Percentiles rank a stretch among this genome's conserved stretches.
phyloP scores from a whole-genome alignment of 2,113 vertebrate genomes.

The Cyanoramphus novaezelandiae region DNA sequence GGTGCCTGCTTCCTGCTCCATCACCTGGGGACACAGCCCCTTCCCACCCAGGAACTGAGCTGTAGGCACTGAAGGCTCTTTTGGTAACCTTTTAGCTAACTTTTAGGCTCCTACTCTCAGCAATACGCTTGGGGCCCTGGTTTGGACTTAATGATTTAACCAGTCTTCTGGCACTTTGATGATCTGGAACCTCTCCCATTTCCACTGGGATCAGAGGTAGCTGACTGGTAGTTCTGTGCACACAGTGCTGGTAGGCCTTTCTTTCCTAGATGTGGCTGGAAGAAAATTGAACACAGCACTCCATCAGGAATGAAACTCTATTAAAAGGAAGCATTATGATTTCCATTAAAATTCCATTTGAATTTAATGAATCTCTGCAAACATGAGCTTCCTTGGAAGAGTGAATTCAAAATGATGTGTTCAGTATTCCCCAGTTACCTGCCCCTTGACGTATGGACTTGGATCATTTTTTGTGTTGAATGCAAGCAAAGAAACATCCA shows the following conservation, averaged over 20 bases:
- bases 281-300: background rate
- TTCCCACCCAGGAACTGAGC: background rate
- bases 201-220: background rate
- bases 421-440: background rate
- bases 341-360: slow-evolving; percentile 32
- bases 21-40: background rate
- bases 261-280: background rate
- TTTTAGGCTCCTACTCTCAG: background rate
- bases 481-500: background rate
- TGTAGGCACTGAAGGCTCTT: background rate
- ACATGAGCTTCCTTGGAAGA: background rate
- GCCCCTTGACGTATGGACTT: background rate
- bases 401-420: background rate
- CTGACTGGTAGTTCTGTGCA: background rate
- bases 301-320: background rate
- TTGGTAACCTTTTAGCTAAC: background rate
- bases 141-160: background rate
- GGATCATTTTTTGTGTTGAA: background rate
- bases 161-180: background rate
- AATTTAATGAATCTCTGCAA: slow-evolving; percentile 13
- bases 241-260: background rate
- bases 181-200: background rate
- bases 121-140: background rate
- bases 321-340: background rate
- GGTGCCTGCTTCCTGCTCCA: background rate